Evolutionary conservation across 2,113 vertebrate genomes (phyloP).

Genomic region (Chloroceryle aenea): DNA sequence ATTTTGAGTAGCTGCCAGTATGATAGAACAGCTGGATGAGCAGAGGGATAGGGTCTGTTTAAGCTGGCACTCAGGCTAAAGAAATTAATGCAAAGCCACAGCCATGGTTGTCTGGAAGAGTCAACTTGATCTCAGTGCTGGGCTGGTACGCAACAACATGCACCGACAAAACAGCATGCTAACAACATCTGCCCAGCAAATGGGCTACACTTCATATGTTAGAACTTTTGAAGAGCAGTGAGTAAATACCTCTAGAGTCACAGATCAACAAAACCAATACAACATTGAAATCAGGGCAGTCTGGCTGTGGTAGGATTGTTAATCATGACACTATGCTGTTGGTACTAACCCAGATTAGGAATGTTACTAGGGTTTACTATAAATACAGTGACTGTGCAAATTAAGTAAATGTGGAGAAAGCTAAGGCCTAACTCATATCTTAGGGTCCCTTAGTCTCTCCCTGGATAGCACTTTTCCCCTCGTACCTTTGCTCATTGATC

Average conservation of each 20-base stretch:
- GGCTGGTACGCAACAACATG: neutral
- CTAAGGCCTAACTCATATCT: neutral
- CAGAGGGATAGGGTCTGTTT: neutral
- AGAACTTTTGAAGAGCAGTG: neutral
- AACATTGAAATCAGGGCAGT: neutral
- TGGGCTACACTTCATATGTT: neutral
- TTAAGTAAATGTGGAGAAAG: neutral
- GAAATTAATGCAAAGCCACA: neutral
- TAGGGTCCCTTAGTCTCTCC: neutral
- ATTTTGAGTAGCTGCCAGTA: slow-evolving; percentile 14
- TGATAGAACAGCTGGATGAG: neutral
- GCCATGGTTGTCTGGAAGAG: neutral
- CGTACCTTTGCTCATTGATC: neutral
- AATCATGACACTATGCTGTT: neutral
- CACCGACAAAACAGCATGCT: neutral
- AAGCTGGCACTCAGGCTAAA: neutral
- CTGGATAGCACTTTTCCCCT: neutral
- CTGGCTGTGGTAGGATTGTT: neutral
- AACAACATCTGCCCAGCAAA: neutral
- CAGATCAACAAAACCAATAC: neutral
- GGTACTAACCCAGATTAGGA: neutral
- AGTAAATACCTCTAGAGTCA: neutral
- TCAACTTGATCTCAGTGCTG: neutral
- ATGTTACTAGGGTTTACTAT: neutral
- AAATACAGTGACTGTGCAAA: neutral